Conservation (phyloP, 2,113 vertebrate species). For the Cryptomyrus ogoouensis region DNA sequence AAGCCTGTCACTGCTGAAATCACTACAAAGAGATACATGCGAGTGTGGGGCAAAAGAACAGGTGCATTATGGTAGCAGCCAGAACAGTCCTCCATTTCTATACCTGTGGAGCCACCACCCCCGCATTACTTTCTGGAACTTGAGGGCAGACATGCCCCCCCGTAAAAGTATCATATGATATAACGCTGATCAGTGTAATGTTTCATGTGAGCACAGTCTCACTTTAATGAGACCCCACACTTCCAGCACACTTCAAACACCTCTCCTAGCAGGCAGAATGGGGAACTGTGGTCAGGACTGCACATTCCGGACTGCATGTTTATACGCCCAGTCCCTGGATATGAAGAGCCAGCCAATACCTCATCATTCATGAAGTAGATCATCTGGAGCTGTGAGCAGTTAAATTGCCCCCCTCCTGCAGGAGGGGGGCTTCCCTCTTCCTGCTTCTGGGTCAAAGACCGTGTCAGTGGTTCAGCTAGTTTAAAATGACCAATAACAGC, state of each 20-base stretch:
- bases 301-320: neutral
- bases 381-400: neutral
- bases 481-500: neutral
- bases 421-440: neutral
- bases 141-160: too few species aligned
- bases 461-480: neutral
- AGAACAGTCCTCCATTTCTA: neutral
- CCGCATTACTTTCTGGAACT: neutral
- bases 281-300: neutral
- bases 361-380: neutral
- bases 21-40: neutral
- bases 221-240: neutral
- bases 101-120: neutral
- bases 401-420: neutral
- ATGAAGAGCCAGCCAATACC: neutral
- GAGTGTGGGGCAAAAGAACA: neutral
- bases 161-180: neutral
- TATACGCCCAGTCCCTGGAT: neutral
- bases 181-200: neutral
- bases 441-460: neutral
- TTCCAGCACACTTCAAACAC: neutral
- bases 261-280: neutral
- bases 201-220: neutral
- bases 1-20: neutral
- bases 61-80: neutral